phyloP scores from a whole-genome alignment of 2,113 vertebrate genomes.

The Tiliqua scincoides region DNA sequence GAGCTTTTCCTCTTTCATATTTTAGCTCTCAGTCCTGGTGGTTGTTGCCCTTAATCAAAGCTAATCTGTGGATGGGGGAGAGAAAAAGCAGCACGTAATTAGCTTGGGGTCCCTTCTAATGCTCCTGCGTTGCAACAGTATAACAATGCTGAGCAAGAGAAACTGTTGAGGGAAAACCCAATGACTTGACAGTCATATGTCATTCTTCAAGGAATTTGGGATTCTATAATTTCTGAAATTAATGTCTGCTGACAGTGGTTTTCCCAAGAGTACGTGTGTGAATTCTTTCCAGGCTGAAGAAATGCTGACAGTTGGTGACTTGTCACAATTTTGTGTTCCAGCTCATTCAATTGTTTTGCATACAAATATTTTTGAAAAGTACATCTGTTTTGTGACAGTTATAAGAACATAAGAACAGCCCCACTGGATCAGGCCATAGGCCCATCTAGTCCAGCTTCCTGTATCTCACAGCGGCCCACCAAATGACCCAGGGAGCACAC shows the following conservation, averaged over 20 bases:
- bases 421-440: too few relatives aligned
- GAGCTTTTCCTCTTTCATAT: slow-evolving; percentile 46
- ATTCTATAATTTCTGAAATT: neutral
- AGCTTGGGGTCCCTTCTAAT: neutral
- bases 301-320: neutral
- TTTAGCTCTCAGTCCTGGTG: slow-evolving; percentile 44
- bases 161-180: neutral
- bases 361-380: neutral
- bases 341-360: neutral
- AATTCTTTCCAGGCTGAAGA: neutral
- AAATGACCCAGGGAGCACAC: too few relatives aligned
- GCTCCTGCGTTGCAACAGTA: neutral
- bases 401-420: too few relatives aligned
- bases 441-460: too few relatives aligned
- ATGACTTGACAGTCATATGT: neutral
- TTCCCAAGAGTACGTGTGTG: neutral
- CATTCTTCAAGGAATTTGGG: neutral
- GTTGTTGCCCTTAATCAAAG: neutral
- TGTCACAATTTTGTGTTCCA: neutral
- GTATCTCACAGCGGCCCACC: too few relatives aligned
- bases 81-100: neutral
- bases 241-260: neutral
- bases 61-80: neutral
- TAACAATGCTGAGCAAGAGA: neutral
- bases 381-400: neutral